Evolutionary conservation across 2,888 invertebrate genomes (phyloP), one percentile per base, ranked within the genome.

Genomic region (Schrankia costaestrigalis): DNA sequence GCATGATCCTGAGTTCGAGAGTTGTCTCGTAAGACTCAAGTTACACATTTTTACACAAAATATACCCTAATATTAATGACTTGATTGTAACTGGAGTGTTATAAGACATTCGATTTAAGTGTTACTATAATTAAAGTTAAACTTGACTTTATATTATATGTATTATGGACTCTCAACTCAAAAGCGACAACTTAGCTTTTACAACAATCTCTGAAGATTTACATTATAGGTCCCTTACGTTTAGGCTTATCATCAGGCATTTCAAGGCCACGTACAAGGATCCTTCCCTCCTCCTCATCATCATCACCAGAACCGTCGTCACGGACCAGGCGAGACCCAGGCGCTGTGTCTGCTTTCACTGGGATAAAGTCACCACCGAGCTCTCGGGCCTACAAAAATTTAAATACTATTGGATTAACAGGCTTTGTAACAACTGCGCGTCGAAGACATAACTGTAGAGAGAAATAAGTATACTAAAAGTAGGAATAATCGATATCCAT

Each of bases 191-290:
- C 17, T 17, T 17, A 3, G 17, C n/a, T 2, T 18, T 2, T 18
- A 18, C 18, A 1, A 18, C 6, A 6, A 6, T n/a, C 2, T 3
- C 18, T 18, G 18, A 18, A 2, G 8, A 18, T 2, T 7, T 18
- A 18, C 3, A 18, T 7, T 22, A 22, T 2, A 11, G 3, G n/a
- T 23, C 31, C 90, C 60, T 93, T 90, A 71, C 93, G 92, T 41
- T 93, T 92, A 64, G 86, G 86, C 53, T 84, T 86, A 48, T 87
- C 86, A 33, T 78, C 85, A 19, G 86, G 86, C 64, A 87, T 45
- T 7, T 85, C 82, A 32, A 97, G 93, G 1, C 95, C 93, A 30
- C 94, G 91, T 90, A 98, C 97, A 65, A 95, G 94, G 34, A 98
- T 92, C 56, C 97, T 88, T 56, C 95, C 95, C 41, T 81, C 92